Evolutionary conservation across 2,797 vertebrate species (phyloP).

Genomic region (Manis crassicaudata): DNA sequence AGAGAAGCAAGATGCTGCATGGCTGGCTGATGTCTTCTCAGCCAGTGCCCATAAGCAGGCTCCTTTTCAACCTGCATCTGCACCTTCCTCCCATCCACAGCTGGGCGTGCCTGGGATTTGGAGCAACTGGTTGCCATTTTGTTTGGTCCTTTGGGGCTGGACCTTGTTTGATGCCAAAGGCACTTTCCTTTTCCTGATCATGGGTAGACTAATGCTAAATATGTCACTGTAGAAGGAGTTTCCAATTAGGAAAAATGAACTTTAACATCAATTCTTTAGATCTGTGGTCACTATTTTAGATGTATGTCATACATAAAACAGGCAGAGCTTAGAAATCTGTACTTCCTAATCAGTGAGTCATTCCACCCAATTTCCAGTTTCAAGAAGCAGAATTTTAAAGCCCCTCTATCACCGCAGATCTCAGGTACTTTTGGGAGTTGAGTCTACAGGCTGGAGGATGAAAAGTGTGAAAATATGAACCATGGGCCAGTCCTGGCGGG

Average conservation of each 20-base stretch:
- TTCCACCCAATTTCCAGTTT: background rate
- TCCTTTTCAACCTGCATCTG: constrained; percentile 43
- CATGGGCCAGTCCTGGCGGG: background rate
- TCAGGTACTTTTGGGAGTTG: background rate
- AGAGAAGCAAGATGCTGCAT: background rate
- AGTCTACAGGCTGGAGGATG: background rate
- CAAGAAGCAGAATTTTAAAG: background rate
- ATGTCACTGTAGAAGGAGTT: background rate
- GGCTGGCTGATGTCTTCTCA: constrained; percentile 20
- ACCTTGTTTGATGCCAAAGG: background rate
- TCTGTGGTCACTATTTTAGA: background rate
- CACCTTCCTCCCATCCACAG: background rate
- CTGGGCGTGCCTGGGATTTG: background rate
- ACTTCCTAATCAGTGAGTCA: background rate
- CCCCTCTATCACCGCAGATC: background rate
- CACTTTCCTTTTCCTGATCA: constrained; percentile 3
- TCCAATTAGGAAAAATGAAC: background rate
- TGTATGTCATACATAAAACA: background rate
- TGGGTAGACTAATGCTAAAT: background rate
- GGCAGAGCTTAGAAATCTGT: background rate
- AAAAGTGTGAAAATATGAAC: background rate
- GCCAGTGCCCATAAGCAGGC: background rate
- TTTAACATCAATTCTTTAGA: constrained; percentile 3
- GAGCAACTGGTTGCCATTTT: background rate
- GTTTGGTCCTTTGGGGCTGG: accelerated